Evolutionary conservation across 2,888 invertebrate species (phyloP).

Genomic region (Pycnomerus fuliginosus): DNA sequence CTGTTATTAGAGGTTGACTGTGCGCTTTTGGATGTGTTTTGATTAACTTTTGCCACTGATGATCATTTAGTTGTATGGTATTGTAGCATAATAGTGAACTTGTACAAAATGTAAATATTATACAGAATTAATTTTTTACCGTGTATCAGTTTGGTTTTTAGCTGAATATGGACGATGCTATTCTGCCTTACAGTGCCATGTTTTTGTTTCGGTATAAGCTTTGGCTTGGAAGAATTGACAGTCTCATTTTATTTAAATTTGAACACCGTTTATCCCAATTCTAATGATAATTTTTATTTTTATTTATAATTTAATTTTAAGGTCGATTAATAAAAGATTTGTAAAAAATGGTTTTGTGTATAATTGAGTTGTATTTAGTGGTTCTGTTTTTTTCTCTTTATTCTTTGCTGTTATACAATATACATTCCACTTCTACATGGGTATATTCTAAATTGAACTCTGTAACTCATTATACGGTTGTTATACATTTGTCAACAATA

Average conservation of each 20-base stretch:
- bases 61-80: constrained; percentile 21
- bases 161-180: constrained; percentile 28
- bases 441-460: constrained; percentile 28
- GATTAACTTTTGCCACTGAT: constrained; percentile 25
- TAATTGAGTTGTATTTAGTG: constrained; percentile 8
- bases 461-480: constrained; percentile 25
- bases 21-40: constrained; percentile 11
- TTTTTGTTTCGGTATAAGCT: no score
- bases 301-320: constrained; percentile 30
- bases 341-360: constrained; percentile 19
- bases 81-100: constrained; percentile 24
- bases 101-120: constrained; percentile 41
- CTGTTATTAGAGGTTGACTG: not conserved
- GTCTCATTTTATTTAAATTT: no score
- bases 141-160: constrained; percentile 1
- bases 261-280: no score
- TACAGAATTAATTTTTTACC: constrained; percentile 36
- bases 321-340: no score
- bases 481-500: constrained; percentile 29
- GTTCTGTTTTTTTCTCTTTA: constrained; percentile 17
- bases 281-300: constrained; percentile 21
- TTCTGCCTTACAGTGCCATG: constrained; percentile 32
- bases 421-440: constrained; percentile 29
- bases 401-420: constrained; percentile 19
- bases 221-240: constrained; percentile 6